Conservation (phyloP, 2,797 vertebrate genomes). For the Pseudochromis fuscus region DNA sequence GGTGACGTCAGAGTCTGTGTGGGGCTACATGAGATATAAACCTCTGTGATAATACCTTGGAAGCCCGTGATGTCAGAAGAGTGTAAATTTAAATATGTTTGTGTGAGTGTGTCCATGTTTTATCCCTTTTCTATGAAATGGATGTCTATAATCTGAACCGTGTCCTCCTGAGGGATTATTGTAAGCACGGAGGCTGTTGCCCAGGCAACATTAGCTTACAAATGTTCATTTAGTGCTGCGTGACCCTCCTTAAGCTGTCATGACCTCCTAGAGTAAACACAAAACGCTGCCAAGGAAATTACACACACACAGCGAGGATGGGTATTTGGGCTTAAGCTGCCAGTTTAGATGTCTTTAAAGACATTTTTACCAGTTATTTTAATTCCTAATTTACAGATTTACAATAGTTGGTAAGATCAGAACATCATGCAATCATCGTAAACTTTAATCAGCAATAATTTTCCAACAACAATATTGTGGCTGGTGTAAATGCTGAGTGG, state of each 20-base stretch:
- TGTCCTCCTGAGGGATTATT: constrained; percentile 56
- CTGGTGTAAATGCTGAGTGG: too few relatives aligned
- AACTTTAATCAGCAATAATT: too few relatives aligned
- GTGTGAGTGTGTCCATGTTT: background rate
- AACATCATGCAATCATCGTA: too few relatives aligned
- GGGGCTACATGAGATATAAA: background rate
- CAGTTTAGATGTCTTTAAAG: background rate
- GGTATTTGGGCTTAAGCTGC: background rate
- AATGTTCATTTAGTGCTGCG: constrained; percentile 27
- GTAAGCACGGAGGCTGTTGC: constrained; percentile 29
- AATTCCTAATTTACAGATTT: background rate
- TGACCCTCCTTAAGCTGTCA: constrained; percentile 20
- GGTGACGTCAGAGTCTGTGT: background rate
- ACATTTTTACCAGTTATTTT: background rate
- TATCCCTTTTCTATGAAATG: constrained; percentile 6
- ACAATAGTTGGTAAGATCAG: too few relatives aligned
- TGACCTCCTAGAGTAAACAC: constrained; percentile 20
- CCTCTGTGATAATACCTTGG: constrained; percentile 3
- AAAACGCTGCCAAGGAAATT: background rate
- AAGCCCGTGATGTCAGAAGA: background rate
- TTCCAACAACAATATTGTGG: too few relatives aligned
- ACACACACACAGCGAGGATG: background rate
- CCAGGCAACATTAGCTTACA: constrained; percentile 35
- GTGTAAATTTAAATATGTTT: constrained; percentile 16
- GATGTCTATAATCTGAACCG: constrained; percentile 49